A percentile compares a stretch with the other conserved stretches of the same genome.
Conservation (phyloP, 2,113 vertebrate genomes). For the Perognathus longimembris region DNA sequence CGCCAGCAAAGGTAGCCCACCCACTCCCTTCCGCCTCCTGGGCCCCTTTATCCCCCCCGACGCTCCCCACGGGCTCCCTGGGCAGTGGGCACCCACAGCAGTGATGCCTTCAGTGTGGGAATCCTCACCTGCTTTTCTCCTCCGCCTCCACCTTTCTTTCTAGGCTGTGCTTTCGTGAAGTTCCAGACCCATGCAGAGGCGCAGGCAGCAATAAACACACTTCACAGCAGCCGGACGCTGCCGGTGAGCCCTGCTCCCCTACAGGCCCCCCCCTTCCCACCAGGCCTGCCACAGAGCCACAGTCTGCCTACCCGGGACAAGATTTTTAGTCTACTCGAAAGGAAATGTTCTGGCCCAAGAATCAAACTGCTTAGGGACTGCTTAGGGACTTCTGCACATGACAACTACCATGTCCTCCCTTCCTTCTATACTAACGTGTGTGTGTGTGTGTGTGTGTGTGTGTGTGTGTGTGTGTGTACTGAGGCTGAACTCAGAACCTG, state of each 20-base stretch:
- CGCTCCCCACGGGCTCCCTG: background rate
- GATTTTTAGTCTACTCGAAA: background rate
- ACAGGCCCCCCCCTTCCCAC: background rate
- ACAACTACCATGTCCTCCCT: background rate
- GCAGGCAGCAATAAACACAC: conserved; percentile 94
- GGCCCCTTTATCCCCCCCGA: background rate
- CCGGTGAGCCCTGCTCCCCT: conserved; percentile 85
- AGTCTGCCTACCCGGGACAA: background rate
- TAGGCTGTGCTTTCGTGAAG: conserved; percentile 95
- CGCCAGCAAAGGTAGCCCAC: conserved; percentile 92
- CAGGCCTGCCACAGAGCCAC: background rate
- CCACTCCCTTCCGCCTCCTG: fast-evolving
- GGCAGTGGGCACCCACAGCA: fast-evolving
- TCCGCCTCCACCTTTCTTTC: background rate
- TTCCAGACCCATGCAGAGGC: conserved; percentile 94
- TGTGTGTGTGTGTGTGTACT: too few species aligned
- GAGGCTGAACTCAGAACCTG: too few species aligned
- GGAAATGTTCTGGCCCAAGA: conserved; percentile 1
- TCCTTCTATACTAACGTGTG: too few species aligned
- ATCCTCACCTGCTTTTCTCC: background rate
- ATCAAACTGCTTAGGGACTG: background rate
- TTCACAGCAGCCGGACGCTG: conserved; percentile 94
- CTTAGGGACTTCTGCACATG: background rate
- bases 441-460: too few species aligned
- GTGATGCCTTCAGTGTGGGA: background rate